Conservation (phyloP, 2,888 invertebrate species). For the Cryptus viduatorius region DNA sequence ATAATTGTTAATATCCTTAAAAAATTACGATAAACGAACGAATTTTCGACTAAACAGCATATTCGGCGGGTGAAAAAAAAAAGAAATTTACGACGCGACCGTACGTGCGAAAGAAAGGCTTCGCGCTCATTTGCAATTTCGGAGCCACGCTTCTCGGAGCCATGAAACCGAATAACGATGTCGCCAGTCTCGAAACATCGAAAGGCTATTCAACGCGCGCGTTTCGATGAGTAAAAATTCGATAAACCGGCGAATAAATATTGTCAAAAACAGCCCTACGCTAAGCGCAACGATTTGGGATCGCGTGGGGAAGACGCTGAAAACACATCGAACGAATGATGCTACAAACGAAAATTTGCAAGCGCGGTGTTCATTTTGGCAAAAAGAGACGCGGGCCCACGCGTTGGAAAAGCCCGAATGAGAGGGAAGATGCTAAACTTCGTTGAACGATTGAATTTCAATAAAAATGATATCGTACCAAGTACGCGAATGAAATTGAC, state of each 20-base stretch:
- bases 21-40: background rate
- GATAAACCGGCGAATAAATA: background rate
- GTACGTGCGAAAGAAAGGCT: conserved; percentile 22
- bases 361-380: conserved; percentile 17
- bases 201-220: background rate
- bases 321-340: background rate
- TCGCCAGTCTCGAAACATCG: background rate
- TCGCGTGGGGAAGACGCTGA: background rate
- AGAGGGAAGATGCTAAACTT: background rate
- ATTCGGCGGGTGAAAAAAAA: background rate
- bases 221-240: background rate
- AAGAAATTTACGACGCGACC: background rate
- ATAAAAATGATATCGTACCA: background rate
- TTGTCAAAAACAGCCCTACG: background rate
- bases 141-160: conserved; percentile 39
- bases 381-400: background rate
- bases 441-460: background rate
- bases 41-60: background rate
- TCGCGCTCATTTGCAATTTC: conserved; percentile 55
- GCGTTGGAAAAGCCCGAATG: background rate
- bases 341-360: conserved; percentile 29
- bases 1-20: background rate
- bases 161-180: conserved; percentile 1
- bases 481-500: background rate
- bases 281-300: background rate